Evolutionary conservation across 2,888 invertebrate species (phyloP).

Genomic region (Sepiola atlantica): DNA sequence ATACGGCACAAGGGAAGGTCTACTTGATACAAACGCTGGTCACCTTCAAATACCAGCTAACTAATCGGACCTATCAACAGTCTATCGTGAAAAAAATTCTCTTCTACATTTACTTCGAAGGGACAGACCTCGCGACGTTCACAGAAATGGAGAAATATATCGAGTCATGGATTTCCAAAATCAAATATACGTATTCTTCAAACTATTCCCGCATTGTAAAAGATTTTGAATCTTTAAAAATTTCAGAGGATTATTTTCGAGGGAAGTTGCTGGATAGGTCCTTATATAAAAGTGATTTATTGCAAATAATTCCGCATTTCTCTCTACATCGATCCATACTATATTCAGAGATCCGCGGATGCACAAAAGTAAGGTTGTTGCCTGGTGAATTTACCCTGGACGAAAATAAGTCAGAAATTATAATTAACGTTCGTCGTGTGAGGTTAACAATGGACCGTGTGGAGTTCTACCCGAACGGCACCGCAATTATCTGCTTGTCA

Average conservation of each 20-base stretch:
- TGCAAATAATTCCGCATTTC: neutral
- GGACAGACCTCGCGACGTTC: neutral
- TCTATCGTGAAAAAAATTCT: neutral
- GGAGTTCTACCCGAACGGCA: neutral
- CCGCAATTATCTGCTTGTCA: neutral
- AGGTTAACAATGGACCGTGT: neutral
- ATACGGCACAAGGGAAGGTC: rapidly evolving
- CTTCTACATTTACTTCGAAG: neutral
- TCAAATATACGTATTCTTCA: neutral
- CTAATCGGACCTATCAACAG: neutral
- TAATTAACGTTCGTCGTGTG: neutral
- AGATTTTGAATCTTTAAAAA: neutral
- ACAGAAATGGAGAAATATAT: neutral
- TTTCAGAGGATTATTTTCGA: neutral
- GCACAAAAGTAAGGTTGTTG: neutral
- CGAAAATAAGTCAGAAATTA: neutral
- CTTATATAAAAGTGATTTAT: neutral
- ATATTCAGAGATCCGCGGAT: neutral
- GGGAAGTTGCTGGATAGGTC: neutral
- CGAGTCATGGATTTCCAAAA: neutral
- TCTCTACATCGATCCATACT: neutral
- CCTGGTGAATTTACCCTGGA: neutral
- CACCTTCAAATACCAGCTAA: neutral
- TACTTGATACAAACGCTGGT: neutral
- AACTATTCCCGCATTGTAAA: neutral